These are phyloP conservation scores for Bilobella aurantiaca DNA, from an alignment of 1,140 invertebrate species.

Conservation along the genomic window DNA sequence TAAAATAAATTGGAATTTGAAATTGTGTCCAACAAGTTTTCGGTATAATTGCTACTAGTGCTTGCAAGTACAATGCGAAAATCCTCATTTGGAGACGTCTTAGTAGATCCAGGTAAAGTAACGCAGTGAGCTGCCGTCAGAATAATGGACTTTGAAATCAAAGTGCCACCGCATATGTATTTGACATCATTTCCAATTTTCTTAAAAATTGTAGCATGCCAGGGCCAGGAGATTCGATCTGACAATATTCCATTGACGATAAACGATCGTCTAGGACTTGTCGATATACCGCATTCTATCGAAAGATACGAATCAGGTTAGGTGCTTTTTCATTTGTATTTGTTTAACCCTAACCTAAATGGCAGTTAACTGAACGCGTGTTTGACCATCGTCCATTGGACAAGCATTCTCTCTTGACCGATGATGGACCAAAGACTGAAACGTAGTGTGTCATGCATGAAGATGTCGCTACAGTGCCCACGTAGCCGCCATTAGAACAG, in stretches of 20 bases:
- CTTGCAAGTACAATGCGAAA: not conserved
- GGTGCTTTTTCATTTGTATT: conserved; percentile 9
- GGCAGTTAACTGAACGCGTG: not conserved
- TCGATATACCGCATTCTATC: conserved; percentile 4
- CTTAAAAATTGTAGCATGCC: conserved; percentile 11
- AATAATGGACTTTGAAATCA: not conserved
- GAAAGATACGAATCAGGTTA: not conserved
- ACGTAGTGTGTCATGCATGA: not conserved
- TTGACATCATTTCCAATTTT: not conserved
- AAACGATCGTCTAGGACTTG: not conserved
- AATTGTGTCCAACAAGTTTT: not conserved
- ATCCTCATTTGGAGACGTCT: not conserved
- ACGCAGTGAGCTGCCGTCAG: conserved; percentile 12
- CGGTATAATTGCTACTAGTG: not conserved
- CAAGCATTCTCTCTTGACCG: not conserved
- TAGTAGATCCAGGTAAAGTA: not conserved
- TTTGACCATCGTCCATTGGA: not conserved
- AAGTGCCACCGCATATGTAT: conserved; percentile 12
- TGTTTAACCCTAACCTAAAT: not conserved
- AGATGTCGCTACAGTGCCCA: not conserved
- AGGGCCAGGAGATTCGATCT: conserved; percentile 5
- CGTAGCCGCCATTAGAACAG: not conserved
- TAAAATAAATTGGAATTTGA: not conserved
- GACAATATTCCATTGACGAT: conserved; percentile 7
- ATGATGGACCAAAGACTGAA: not conserved